Percentiles rank a stretch among this genome's conserved stretches.
These are phyloP conservation scores for Pharmacophagus antenor DNA, from an alignment of 2,888 invertebrate genomes.

Conservation along the genomic window DNA sequence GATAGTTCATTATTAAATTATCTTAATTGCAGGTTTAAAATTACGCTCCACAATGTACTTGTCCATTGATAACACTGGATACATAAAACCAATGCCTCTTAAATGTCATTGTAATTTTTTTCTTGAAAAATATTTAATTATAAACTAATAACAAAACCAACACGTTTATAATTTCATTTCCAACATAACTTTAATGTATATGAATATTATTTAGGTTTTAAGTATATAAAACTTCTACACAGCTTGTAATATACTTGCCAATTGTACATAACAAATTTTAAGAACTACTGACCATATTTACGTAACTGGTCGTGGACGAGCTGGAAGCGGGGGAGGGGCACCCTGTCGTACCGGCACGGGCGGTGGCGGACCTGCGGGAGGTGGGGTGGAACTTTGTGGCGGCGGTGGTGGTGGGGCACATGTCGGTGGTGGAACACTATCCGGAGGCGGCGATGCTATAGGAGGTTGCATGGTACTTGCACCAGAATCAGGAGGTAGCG, in stretches of 20 bases:
- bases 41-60: conserved; percentile 10
- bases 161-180: conserved; percentile 15
- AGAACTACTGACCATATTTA: conserved; percentile 29
- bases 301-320: conserved; percentile 73
- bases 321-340: conserved; percentile 85
- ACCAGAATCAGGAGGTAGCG: conserved; percentile 76
- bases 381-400: conserved; percentile 53
- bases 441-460: conserved; percentile 74
- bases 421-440: conserved; percentile 83
- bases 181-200: conserved; percentile 15
- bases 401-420: conserved; percentile 80
- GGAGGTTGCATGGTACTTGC: conserved; percentile 57
- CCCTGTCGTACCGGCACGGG: conserved; percentile 81
- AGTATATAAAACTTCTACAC: conserved; percentile 20
- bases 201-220: conserved; percentile 24
- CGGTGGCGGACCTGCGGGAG: conserved; percentile 62
- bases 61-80: conserved; percentile 2
- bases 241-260: conserved; percentile 21
- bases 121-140: conserved; percentile 14
- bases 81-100: background rate
- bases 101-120: background rate
- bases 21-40: background rate
- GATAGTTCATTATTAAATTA: too few relatives aligned
- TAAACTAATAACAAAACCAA: conserved; percentile 28
- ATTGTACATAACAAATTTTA: conserved; percentile 7